phyloP scores from a whole-genome alignment of 2,113 vertebrate species.

The Glaucidium brasilianum region DNA sequence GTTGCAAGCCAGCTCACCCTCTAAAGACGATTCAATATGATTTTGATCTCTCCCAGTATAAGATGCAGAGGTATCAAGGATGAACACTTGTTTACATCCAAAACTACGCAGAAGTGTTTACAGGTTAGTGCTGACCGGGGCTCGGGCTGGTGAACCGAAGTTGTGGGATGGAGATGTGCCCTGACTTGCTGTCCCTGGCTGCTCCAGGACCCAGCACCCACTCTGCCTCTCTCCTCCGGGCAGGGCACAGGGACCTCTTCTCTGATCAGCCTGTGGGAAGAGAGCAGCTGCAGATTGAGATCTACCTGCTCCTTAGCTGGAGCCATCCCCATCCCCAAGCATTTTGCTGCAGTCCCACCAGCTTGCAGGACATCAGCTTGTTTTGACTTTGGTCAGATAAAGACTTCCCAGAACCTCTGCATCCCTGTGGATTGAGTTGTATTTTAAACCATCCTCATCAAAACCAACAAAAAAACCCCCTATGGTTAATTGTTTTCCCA shows the following conservation, averaged over 20 bases:
- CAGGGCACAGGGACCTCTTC: not conserved
- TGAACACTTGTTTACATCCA: not conserved
- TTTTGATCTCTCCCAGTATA: not conserved
- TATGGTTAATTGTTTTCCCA: not conserved
- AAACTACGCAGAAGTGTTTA: not conserved
- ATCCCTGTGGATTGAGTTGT: not conserved
- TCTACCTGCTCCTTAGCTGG: not conserved
- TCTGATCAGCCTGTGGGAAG: not conserved
- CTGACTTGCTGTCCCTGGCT: not conserved
- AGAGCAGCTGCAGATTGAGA: not conserved
- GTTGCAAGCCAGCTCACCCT: not conserved
- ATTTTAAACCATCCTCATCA: not conserved
- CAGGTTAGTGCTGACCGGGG: not conserved
- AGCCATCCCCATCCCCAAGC: not conserved
- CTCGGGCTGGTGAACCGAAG: not conserved
- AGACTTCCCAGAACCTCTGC: not conserved
- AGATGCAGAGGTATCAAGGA: not conserved
- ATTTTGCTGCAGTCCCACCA: not conserved
- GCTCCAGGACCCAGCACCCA: accelerated
- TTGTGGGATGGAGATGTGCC: not conserved
- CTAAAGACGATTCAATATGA: not conserved
- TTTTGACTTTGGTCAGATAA: not conserved
- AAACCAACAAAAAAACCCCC: not conserved
- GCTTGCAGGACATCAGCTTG: not conserved
- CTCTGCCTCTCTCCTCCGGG: accelerated